phyloP scores from a whole-genome alignment of 1,140 invertebrate species.

The Aphidius gifuensis region DNA sequence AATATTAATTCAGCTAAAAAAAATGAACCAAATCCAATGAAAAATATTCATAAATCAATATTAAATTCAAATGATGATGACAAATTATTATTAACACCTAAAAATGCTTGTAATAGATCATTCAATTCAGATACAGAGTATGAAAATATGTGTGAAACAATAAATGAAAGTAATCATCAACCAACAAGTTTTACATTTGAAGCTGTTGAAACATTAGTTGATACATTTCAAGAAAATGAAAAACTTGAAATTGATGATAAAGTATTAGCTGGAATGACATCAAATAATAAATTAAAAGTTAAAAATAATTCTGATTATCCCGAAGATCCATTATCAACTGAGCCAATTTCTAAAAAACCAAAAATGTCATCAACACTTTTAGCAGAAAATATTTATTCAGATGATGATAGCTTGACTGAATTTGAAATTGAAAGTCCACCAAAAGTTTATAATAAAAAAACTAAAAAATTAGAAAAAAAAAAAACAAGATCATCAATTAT shows the following conservation, averaged over 20 bases:
- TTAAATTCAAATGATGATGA: background rate
- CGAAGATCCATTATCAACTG: no score
- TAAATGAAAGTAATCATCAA: constrained; percentile 1
- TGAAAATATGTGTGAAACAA: constrained; percentile 6
- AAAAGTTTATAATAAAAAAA: no score
- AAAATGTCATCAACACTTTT: no score
- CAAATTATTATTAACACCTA: constrained; percentile 3
- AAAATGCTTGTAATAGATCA: background rate
- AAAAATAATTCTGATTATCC: no score
- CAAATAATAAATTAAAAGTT: background rate
- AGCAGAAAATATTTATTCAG: no score
- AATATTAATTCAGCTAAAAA: background rate
- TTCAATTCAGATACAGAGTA: constrained; percentile 12
- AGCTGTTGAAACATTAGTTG: constrained; percentile 26
- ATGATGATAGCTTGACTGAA: no score
- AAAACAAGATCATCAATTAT: no score
- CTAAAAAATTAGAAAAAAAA: no score
- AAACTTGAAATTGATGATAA: constrained; percentile 18
- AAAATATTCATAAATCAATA: background rate
- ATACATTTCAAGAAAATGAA: constrained; percentile 28
- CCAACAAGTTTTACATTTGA: constrained; percentile 20
- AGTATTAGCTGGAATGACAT: background rate
- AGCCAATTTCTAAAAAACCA: no score
- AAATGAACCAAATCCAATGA: background rate
- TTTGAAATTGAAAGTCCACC: no score